A percentile compares a stretch with the other conserved stretches of the same genome.
These are phyloP conservation scores for Marmota flaviventris DNA, from an alignment of 2,113 vertebrate genomes.

Conservation along the genomic window DNA sequence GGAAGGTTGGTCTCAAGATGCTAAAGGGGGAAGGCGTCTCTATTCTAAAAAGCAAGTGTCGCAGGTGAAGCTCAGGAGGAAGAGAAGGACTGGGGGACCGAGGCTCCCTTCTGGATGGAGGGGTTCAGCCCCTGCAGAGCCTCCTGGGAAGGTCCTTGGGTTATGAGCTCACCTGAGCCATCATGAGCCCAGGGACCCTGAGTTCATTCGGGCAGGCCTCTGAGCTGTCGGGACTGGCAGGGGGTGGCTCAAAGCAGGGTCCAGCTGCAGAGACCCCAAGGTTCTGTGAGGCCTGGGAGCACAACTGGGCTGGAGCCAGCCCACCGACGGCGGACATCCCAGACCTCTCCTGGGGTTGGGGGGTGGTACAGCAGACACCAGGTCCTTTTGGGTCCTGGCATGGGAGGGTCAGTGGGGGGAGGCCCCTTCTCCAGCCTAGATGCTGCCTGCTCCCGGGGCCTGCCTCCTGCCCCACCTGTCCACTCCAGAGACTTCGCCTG, in stretches of 20 bases:
- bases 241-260: accelerated
- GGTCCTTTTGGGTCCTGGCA: not conserved
- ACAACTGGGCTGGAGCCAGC: not conserved
- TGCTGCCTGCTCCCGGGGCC: not conserved
- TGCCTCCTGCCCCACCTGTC: not conserved
- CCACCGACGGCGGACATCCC: not conserved
- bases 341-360: too few species aligned
- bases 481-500: accelerated
- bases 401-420: not conserved
- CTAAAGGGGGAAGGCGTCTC: too few species aligned
- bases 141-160: too few species aligned
- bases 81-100: too few species aligned
- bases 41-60: too few species aligned
- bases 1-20: too few species aligned
- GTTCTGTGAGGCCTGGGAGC: not conserved
- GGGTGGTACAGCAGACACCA: accelerated
- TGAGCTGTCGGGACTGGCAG: not conserved
- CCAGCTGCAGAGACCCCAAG: not conserved
- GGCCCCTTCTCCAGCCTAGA: not conserved
- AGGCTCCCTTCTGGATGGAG: not conserved
- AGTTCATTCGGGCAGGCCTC: not conserved
- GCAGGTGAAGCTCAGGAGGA: too few species aligned
- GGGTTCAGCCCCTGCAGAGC: not conserved
- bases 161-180: not conserved
- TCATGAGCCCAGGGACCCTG: not conserved